phyloP scores from a whole-genome alignment of 2,113 vertebrate genomes.

The Barnardius zonarius region DNA sequence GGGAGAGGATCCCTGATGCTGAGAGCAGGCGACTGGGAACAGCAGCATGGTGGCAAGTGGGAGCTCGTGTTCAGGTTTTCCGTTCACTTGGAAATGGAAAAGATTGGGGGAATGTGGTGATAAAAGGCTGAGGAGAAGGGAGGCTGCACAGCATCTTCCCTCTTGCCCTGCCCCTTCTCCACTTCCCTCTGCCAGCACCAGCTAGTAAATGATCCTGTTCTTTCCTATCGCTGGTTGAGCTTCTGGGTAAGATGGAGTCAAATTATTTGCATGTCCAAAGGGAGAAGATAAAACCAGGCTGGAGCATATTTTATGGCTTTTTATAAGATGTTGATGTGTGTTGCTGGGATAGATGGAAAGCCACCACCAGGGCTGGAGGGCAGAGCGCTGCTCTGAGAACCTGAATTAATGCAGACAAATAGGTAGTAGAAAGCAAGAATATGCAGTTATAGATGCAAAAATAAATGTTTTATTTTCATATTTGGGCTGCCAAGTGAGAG shows the following conservation, averaged over 20 bases:
- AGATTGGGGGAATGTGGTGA: neutral
- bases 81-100: neutral
- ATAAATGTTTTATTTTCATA: neutral
- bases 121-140: neutral
- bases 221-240: neutral
- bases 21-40: neutral
- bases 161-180: neutral
- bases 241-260: neutral
- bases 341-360: conserved; percentile 8
- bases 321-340: neutral
- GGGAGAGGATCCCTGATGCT: rapidly evolving
- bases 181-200: neutral
- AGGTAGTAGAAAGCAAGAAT: neutral
- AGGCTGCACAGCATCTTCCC: neutral
- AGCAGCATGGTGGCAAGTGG: rapidly evolving
- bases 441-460: neutral
- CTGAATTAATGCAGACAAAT: neutral
- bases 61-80: neutral
- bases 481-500: neutral
- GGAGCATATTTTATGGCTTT: neutral
- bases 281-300: neutral
- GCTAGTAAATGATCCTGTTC: neutral
- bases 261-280: conserved; percentile 21
- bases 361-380: neutral
- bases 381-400: neutral